Percentiles rank a stretch among this genome's conserved stretches.
phyloP scores from a whole-genome alignment of 2,888 invertebrate species.

The Mimachlamys varia region DNA sequence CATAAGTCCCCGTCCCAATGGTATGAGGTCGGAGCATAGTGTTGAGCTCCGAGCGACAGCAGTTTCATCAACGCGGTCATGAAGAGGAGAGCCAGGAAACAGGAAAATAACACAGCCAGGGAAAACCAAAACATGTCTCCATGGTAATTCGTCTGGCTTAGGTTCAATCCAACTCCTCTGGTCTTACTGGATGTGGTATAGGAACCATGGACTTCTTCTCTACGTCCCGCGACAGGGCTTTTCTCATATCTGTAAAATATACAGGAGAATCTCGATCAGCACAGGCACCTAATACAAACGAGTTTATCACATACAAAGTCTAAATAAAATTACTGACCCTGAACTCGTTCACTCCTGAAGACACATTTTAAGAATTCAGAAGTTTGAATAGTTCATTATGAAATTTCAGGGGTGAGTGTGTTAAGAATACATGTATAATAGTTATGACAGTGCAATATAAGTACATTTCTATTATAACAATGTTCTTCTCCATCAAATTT shows the following conservation, averaged over 20 bases:
- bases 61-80: background rate
- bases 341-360: too few relatives aligned
- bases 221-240: conserved; percentile 96
- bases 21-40: background rate
- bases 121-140: conserved; percentile 52
- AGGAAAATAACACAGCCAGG: background rate
- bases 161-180: conserved; percentile 93
- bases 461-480: too few relatives aligned
- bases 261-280: background rate
- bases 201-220: conserved; percentile 96
- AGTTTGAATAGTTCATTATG: too few relatives aligned
- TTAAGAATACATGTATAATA: too few relatives aligned
- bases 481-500: background rate
- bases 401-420: too few relatives aligned
- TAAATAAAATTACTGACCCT: too few relatives aligned
- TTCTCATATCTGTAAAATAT: conserved; percentile 94
- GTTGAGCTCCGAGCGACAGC: background rate
- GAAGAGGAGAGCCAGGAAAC: background rate
- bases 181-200: conserved; percentile 94
- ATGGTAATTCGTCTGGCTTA: conserved; percentile 69
- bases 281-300: background rate
- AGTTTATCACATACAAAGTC: too few relatives aligned
- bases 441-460: too few relatives aligned
- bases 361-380: too few relatives aligned
- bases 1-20: background rate